Evolutionary conservation across 2,113 vertebrate genomes (phyloP).

Genomic region (Siniperca chuatsi): DNA sequence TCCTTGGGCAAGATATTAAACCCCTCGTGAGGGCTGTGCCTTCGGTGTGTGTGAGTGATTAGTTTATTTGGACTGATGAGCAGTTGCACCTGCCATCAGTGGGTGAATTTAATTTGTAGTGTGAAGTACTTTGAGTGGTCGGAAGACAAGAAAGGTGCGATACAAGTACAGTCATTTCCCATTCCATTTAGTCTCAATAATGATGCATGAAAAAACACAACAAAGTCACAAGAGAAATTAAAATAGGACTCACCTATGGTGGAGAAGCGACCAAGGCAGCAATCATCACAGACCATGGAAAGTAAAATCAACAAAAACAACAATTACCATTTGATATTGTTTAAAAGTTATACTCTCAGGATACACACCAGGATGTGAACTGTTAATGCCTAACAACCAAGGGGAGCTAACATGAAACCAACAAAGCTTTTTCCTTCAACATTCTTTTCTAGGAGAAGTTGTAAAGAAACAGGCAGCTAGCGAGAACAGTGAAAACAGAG

Average conservation of each 20-base stretch:
- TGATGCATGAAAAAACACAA: background rate
- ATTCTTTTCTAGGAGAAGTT: slow-evolving; percentile 11
- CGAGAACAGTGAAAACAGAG: slow-evolving; percentile 34
- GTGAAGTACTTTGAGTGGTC: too few species aligned
- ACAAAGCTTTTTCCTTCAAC: slow-evolving; percentile 16
- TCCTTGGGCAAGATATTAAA: too few species aligned
- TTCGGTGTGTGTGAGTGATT: too few species aligned
- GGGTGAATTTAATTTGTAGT: too few species aligned
- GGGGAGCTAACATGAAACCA: slow-evolving; percentile 17
- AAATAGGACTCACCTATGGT: slow-evolving; percentile 72
- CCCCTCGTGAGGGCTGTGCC: too few species aligned
- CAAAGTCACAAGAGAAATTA: background rate
- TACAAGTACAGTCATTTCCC: too few species aligned
- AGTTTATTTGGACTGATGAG: too few species aligned
- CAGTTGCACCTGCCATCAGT: too few species aligned
- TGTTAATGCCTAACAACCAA: slow-evolving; percentile 14
- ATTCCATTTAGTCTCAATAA: background rate
- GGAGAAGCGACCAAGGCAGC: slow-evolving; percentile 21
- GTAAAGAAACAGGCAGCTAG: slow-evolving; percentile 35
- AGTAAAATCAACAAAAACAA: slow-evolving; percentile 48
- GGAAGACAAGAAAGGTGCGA: too few species aligned
- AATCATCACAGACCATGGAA: slow-evolving; percentile 67
- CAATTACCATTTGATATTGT: slow-evolving; percentile 45
- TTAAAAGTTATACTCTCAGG: background rate
- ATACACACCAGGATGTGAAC: slow-evolving; percentile 19